These are phyloP conservation scores for Paedocypris sp. DNA, from an alignment of 2,113 vertebrate species.

Conservation along the genomic window DNA sequence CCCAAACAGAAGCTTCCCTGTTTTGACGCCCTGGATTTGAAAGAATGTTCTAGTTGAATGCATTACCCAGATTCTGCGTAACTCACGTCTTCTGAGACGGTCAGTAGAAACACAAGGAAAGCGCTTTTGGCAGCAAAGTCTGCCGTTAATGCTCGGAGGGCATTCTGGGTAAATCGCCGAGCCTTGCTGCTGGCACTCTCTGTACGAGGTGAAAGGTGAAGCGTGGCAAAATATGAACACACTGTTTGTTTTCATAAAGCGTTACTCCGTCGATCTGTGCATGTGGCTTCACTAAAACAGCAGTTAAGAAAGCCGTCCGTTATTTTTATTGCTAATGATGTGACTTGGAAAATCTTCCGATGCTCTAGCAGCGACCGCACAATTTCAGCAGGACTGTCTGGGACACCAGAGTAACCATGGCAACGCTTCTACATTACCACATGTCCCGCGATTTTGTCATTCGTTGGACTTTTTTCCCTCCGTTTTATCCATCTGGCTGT, in stretches of 20 bases:
- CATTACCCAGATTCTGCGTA: conserved; percentile 9
- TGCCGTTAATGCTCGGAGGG: conserved; percentile 7
- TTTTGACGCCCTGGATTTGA: background rate
- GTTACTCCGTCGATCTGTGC: conserved; percentile 12
- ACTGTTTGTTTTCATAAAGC: too few relatives aligned
- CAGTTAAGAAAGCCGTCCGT: conserved; percentile 6
- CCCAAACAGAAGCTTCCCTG: background rate
- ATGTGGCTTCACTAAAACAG: conserved; percentile 21
- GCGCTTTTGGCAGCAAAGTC: background rate
- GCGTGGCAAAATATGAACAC: conserved; percentile 4
- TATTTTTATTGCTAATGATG: conserved; percentile 36
- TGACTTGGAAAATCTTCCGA: conserved; percentile 1
- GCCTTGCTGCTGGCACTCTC: background rate
- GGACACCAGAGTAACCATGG: conserved; percentile 26
- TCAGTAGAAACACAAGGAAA: background rate
- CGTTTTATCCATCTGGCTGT: background rate
- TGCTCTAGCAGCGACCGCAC: conserved; percentile 14
- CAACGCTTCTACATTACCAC: conserved; percentile 24
- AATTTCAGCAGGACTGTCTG: conserved; percentile 17
- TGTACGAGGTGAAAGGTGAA: background rate
- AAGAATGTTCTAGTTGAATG: background rate
- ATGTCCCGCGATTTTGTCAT: conserved; percentile 29
- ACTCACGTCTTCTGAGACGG: background rate
- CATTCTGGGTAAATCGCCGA: conserved; percentile 8
- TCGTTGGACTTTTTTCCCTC: background rate